Base-by-base conservation (phyloP, 2,888 invertebrate species). In the Aleiodes alternator region DNA sequence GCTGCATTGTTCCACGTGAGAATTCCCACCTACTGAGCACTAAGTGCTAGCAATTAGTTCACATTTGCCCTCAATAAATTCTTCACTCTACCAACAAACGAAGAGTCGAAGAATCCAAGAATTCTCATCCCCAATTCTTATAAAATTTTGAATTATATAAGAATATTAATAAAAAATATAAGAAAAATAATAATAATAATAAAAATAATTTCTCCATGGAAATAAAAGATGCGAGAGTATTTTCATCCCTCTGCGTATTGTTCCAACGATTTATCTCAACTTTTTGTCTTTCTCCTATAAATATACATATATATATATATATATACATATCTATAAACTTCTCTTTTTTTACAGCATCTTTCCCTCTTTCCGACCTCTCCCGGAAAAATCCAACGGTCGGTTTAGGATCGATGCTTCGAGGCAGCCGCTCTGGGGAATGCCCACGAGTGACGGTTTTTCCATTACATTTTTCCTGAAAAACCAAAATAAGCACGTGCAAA, bases 381-480 rank as follows among this genome's bases (percentile, higher is more conserved):
- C 53, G 55, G 59, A 69, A 73, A 73, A 73, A 73, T 73, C 51
- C 69, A 69, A 73, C 57, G 61, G 59, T 48, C 55, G 43, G 68
- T 59, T 29, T 31, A 43, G 78, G 79, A 79, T 80, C 80, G 78
- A 80, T 80, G 79, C 73, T 79, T 79, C 73, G 73, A 79, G 78
- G 79, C 77, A 78, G 79, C 74, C 75, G 77, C 78, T 72, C 69
- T 78, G 76, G 77, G 73, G 80, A 78, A 79, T 77, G 78, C 75
- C 51, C 77, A 78, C 78, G 79, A 80, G 75, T 75, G 76, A 77
- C 69, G 79, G 77, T 73, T 78, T 80, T 80, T 78, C 75, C 79
- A 23, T 80, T 80, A 78, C 72, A 79, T 79, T 79, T 80, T 68
- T 76, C 76, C 66, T 53, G 29, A 34, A 57, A 34, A 68, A 50